These are phyloP conservation scores for Cairina moschata DNA, from an alignment of 2,113 vertebrate species.

Conservation along the genomic window DNA sequence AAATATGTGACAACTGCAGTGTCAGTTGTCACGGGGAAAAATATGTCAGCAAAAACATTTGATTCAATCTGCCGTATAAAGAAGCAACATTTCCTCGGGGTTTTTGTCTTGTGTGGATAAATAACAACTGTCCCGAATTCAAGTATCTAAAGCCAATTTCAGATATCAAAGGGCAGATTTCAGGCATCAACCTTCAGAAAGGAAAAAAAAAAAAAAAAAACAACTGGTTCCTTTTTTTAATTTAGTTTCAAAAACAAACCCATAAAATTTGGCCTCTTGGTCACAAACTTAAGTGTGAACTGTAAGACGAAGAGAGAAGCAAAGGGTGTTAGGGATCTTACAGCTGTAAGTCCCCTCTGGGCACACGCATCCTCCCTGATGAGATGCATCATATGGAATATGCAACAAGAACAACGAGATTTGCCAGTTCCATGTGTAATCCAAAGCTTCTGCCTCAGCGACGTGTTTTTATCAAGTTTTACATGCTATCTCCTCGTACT, in stretches of 20 bases:
- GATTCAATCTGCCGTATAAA: slow-evolving; percentile 56
- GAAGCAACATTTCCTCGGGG: slow-evolving; percentile 43
- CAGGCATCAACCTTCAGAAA: not conserved
- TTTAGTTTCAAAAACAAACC: not conserved
- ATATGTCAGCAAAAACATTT: slow-evolving; percentile 66
- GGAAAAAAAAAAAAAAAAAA: not conserved
- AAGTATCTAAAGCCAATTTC: slow-evolving; percentile 31
- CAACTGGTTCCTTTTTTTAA: not conserved
- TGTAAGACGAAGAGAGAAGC: not conserved
- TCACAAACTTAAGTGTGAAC: not conserved
- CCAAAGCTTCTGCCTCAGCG: not conserved
- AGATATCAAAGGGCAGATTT: slow-evolving; percentile 19
- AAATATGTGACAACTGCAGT: slow-evolving; percentile 45
- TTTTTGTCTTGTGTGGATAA: slow-evolving; percentile 12
- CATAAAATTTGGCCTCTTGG: not conserved
- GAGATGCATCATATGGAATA: not conserved
- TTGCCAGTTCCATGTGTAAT: not conserved
- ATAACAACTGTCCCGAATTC: slow-evolving; percentile 60
- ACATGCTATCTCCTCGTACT: not conserved
- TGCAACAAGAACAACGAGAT: not conserved
- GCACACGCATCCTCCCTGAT: not conserved
- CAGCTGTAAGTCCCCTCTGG: not conserved
- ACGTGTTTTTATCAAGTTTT: not conserved
- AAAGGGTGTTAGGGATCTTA: not conserved
- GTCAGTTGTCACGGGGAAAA: slow-evolving; percentile 55